Base-by-base conservation (phyloP, 2,797 vertebrate genomes). In the Prunella strophiata region DNA sequence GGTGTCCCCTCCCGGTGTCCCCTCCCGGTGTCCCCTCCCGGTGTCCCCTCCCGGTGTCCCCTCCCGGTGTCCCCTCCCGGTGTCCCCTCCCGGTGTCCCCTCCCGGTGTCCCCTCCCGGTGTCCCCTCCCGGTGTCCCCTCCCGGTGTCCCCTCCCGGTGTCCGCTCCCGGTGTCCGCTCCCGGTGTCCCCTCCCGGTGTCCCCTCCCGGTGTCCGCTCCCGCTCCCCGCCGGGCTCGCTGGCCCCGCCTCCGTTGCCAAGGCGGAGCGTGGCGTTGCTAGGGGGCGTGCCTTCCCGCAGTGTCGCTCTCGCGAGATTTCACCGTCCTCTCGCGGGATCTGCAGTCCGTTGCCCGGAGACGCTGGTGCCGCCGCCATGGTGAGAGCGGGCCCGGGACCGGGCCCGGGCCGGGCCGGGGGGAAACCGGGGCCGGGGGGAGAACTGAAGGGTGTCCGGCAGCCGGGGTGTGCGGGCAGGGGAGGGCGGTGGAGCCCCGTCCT, bases 321-420 rank as follows among this genome's bases (percentile, higher is more conserved):
- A 0, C 50, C 2, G 1, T 21, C 7, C 30, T 79, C 82, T 68
- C 96, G 91, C 94, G 89, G 62, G 63, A 42, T 6, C 13, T 23
- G 23, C 30, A 11, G 3, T 8, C 42, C 40, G 97, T 98, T 97
- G 97, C 97, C 32, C 6, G 92, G 98, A 93, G 91, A 97, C 97
- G 1, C 32, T 3, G 74, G 47, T 20, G 54, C 19, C 40, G 36
- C 30, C 40, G 58, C 70, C 78, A 96, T 97, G 96, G 96, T 97
- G 91, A 93, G 93, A 32, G 40, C 3, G n/a, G 76, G 26, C 2
- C 15, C 10, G 17, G 16, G 59, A 3, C 5, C 2, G 6, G 58
- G 16, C 29, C 63, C 2, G 7, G 1, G 1, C n/a, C 55, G n/a
- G 6, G 30, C 5, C 18, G 27, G 67, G 38, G 5, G 25, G 25